Evolutionary conservation across 2,888 invertebrate species (phyloP).

Genomic region (Eupsilia transversa): DNA sequence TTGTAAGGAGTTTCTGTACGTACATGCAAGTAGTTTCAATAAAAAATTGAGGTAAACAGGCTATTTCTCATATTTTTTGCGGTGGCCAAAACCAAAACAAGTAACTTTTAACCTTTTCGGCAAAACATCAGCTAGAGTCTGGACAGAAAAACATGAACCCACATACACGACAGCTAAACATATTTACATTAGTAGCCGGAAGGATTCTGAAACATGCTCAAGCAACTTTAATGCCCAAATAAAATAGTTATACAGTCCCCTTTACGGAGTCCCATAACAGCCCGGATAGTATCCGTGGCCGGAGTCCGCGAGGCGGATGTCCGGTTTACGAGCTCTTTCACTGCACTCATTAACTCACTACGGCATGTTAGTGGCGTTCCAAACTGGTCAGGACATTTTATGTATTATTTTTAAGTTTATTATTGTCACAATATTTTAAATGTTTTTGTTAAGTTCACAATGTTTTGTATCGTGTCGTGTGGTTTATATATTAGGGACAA

Average conservation of each 20-base stretch:
- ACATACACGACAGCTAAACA: slow-evolving; percentile 5
- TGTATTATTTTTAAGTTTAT: slow-evolving; percentile 19
- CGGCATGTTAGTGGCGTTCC: slow-evolving; percentile 33
- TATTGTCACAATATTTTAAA: neutral
- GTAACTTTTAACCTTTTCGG: neutral
- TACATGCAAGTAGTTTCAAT: neutral
- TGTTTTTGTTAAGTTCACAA: slow-evolving; percentile 2
- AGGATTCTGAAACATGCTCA: slow-evolving; percentile 25
- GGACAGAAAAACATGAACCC: neutral
- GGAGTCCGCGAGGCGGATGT: slow-evolving; percentile 47
- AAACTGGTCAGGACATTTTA: slow-evolving; percentile 12
- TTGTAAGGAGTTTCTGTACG: slow-evolving; percentile 6
- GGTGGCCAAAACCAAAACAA: neutral
- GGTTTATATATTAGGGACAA: neutral
- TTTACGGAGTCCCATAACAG: slow-evolving; percentile 18
- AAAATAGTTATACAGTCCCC: slow-evolving; percentile 53
- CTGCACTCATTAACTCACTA: slow-evolving; percentile 57
- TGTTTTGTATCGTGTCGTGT: neutral
- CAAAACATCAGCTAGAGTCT: neutral
- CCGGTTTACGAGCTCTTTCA: slow-evolving; percentile 57
- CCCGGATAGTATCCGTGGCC: slow-evolving; percentile 12
- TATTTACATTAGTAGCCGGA: slow-evolving; percentile 18
- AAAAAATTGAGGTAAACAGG: neutral
- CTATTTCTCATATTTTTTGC: neutral
- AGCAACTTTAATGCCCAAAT: slow-evolving; percentile 53